Conservation (phyloP, 2,113 vertebrate genomes). For the Falcunculus frontatus region DNA sequence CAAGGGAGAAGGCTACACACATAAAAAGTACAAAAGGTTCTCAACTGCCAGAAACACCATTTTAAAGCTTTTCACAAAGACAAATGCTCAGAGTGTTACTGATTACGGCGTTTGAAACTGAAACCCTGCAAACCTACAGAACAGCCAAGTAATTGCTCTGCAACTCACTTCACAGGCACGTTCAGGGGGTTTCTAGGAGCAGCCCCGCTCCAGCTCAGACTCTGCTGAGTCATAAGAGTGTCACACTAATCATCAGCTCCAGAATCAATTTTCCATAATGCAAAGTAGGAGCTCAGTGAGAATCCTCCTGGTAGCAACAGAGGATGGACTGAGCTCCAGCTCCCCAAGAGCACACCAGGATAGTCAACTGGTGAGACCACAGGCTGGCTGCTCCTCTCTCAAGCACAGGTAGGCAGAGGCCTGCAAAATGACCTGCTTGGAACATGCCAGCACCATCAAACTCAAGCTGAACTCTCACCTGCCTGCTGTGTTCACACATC, state of each 20-base stretch:
- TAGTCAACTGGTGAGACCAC: background rate
- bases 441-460: background rate
- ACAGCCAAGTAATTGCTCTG: background rate
- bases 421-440: background rate
- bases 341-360: background rate
- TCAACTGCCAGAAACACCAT: background rate
- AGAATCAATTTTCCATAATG: slow-evolving; percentile 13
- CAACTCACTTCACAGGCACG: background rate
- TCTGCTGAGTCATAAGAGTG: slow-evolving; percentile 41
- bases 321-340: background rate
- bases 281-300: background rate
- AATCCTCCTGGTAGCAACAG: background rate
- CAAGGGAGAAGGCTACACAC: background rate
- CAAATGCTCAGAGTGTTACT: background rate
- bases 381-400: background rate
- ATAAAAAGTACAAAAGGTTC: background rate
- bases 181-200: slow-evolving; percentile 20
- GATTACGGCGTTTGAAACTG: background rate
- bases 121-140: background rate
- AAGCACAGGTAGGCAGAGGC: background rate
- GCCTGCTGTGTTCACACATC: background rate
- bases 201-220: background rate
- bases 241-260: background rate
- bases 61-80: background rate
- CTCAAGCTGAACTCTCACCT: background rate